A percentile compares a stretch with the other conserved stretches of the same genome.
Conservation (phyloP, 2,113 vertebrate species). For the Cyanoderma ruficeps region DNA sequence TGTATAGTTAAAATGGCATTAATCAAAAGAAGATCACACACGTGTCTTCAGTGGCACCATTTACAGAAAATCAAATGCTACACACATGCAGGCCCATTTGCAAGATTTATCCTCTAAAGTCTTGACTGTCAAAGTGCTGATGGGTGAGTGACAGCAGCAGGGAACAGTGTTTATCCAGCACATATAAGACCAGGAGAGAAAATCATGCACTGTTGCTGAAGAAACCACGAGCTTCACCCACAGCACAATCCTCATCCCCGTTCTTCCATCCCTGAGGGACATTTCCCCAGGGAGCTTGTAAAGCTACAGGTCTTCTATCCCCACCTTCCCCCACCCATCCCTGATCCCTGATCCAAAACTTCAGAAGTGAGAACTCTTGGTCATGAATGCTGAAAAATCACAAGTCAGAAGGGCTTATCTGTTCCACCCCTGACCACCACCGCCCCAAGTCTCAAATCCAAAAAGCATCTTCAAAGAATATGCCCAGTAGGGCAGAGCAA, state of each 20-base stretch:
- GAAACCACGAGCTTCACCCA: neutral
- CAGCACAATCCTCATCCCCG: neutral
- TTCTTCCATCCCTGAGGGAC: neutral
- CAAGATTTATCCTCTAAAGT: neutral
- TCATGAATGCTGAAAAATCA: neutral
- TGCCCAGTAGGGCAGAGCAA: neutral
- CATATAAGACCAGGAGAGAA: neutral
- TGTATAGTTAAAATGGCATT: neutral
- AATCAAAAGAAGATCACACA: neutral
- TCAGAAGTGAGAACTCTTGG: neutral
- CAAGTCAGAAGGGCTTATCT: neutral
- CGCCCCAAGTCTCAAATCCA: neutral
- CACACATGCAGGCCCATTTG: neutral
- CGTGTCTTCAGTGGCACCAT: accelerated
- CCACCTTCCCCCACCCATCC: accelerated
- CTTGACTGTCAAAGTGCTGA: neutral
- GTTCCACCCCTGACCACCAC: neutral
- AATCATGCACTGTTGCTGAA: neutral
- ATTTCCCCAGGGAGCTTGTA: neutral
- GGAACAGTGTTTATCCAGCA: neutral
- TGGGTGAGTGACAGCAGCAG: neutral
- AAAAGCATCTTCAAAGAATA: neutral
- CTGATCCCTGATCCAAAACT: neutral
- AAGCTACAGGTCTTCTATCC: neutral
- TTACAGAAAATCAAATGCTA: neutral